Evolutionary conservation across 2,797 vertebrate genomes (phyloP), one percentile per base, ranked within the genome.

Genomic region (Chloroceryle amazona): DNA sequence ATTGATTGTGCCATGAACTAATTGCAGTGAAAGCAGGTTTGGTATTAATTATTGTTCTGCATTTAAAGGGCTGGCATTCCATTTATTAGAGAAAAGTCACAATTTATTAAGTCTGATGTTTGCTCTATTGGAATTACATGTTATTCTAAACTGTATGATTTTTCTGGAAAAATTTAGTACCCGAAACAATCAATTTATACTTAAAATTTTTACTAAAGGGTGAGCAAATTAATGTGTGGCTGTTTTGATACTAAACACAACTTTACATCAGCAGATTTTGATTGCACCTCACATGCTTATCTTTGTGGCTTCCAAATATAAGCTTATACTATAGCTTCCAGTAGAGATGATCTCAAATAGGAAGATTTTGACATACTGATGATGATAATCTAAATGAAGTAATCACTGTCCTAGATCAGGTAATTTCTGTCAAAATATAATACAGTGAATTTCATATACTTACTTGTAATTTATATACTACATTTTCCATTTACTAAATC

Each of bases 31-130:
- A 86, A 90, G 54, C 61, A 86, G 2, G 1, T 86, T 91, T 62
- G 86, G 18, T 65, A 25, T 94, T 93, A 95, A 90, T 86, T 93
- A 88, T 72, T 90, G 33, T 35, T 75, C 6, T 84, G 22, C 29
- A 17, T 88, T 92, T 84, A 55, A 79, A 76, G 26, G 81, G 29
- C 54, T 68, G 29, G 29, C 57, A 52, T 81, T 94, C 66, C 29
- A 26, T 86, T 86, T 84, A 49, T 90, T 72, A 58, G 29, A 75
- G 54, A 68, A 28, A 31, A 75, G 66, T 21, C 39, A 35, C 28
- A 23, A 6, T 78, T 78, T 29, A 33, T 66, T 35, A 58, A 72
- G 39, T 76, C 37, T 87, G 21, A 22, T 61, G 16, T 46, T 87
- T 90, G 35, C 29, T 44, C 4, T 21, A 3, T 35, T 78, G 41